phyloP scores from a whole-genome alignment of 1,140 invertebrate genomes.

The Aphaenogaster ashmeadi region DNA sequence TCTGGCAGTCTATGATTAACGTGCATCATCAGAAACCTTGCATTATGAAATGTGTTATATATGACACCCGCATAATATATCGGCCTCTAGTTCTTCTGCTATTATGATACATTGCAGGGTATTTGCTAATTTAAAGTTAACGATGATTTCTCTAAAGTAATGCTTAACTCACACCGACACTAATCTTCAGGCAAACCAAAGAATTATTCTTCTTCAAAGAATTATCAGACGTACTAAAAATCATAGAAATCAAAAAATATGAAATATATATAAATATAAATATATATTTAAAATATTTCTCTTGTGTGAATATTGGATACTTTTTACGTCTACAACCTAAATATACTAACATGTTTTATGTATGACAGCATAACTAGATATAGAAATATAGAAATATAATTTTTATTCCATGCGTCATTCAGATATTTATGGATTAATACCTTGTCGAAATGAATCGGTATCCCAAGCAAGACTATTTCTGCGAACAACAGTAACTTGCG shows the following conservation, averaged over 20 bases:
- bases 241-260: not conserved
- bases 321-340: not conserved
- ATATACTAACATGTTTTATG: slow-evolving; percentile 19
- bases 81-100: not conserved
- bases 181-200: slow-evolving; percentile 6
- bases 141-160: not conserved
- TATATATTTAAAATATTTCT: not conserved
- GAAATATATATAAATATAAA: not conserved
- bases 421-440: slow-evolving; percentile 29
- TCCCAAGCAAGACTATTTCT: slow-evolving; percentile 16
- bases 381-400: slow-evolving; percentile 18
- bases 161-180: not conserved
- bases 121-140: slow-evolving; percentile 5
- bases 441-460: slow-evolving; percentile 19
- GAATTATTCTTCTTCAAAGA: not conserved
- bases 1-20: slow-evolving; percentile 30
- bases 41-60: slow-evolving; percentile 44
- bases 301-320: not conserved
- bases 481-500: slow-evolving; percentile 19
- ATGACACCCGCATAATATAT: slow-evolving; percentile 38
- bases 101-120: slow-evolving; percentile 15
- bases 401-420: slow-evolving; percentile 24
- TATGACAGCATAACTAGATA: slow-evolving; percentile 28
- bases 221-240: not conserved
- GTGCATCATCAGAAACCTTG: not conserved